phyloP scores from a whole-genome alignment of 2,113 vertebrate species.

The Hylia prasina region DNA sequence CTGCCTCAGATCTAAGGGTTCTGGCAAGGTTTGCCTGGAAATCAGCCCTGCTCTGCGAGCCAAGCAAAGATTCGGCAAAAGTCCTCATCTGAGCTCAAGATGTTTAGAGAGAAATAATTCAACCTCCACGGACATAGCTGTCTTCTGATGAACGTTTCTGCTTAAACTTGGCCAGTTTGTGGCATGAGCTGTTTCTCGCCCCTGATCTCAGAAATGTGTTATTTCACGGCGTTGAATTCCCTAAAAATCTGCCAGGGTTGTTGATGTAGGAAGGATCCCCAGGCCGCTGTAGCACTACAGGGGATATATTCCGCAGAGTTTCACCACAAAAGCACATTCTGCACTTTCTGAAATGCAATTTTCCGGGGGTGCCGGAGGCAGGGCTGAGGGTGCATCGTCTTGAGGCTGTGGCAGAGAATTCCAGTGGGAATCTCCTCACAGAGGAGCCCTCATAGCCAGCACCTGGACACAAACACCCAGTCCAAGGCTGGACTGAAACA shows the following conservation, averaged over 20 bases:
- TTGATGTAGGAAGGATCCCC: background rate
- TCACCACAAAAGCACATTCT: background rate
- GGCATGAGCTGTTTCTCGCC: accelerated
- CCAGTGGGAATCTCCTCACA: accelerated
- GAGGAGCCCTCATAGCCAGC: background rate
- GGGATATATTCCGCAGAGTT: background rate
- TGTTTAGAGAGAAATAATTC: background rate
- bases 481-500: background rate
- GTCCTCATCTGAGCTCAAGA: background rate
- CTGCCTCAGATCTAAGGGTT: background rate
- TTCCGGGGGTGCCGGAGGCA: accelerated
- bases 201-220: background rate
- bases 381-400: too few relatives aligned
- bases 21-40: background rate
- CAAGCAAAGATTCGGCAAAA: background rate
- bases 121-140: accelerated
- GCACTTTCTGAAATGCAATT: accelerated
- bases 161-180: background rate
- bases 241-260: background rate
- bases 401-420: background rate
- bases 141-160: background rate
- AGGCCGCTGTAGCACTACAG: accelerated
- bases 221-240: background rate
- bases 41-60: background rate
- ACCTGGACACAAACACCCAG: accelerated